phyloP scores from a whole-genome alignment of 2,113 vertebrate genomes.

The Morone chrysops region DNA sequence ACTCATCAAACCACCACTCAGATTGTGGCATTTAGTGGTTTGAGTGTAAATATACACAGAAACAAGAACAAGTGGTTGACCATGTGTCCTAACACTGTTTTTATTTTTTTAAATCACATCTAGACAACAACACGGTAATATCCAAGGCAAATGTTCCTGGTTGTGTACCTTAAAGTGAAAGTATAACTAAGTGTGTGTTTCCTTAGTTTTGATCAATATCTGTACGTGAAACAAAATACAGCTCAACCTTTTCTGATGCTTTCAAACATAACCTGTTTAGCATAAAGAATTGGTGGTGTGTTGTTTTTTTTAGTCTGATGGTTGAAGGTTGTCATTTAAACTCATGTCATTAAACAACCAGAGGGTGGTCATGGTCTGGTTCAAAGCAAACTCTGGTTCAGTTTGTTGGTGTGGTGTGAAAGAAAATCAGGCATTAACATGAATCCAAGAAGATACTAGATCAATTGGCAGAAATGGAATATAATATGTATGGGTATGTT shows the following conservation, averaged over 20 bases:
- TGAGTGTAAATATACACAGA: constrained; percentile 54
- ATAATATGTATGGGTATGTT: too few relatives aligned
- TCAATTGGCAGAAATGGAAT: too few relatives aligned
- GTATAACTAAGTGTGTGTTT: not conserved
- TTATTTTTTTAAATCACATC: constrained; percentile 14
- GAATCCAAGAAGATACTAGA: too few relatives aligned
- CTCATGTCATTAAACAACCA: not conserved
- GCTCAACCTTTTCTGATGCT: not conserved
- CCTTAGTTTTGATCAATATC: not conserved
- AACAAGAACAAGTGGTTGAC: constrained; percentile 8
- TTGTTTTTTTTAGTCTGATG: not conserved
- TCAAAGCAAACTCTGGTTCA: too few relatives aligned
- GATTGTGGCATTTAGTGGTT: constrained; percentile 24
- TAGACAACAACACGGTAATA: not conserved
- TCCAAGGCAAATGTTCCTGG: not conserved
- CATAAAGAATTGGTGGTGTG: not conserved
- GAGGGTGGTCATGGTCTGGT: too few relatives aligned
- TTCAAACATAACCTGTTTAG: not conserved
- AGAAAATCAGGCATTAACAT: too few relatives aligned
- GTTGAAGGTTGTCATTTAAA: not conserved
- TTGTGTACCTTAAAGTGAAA: not conserved
- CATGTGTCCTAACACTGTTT: not conserved
- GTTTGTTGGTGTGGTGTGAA: too few relatives aligned
- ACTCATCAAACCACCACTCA: constrained; percentile 45
- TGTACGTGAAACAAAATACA: not conserved